A percentile compares a stretch with the other conserved stretches of the same genome.
phyloP scores from a whole-genome alignment of 1,140 invertebrate genomes.

The Drosophila gunungcola region DNA sequence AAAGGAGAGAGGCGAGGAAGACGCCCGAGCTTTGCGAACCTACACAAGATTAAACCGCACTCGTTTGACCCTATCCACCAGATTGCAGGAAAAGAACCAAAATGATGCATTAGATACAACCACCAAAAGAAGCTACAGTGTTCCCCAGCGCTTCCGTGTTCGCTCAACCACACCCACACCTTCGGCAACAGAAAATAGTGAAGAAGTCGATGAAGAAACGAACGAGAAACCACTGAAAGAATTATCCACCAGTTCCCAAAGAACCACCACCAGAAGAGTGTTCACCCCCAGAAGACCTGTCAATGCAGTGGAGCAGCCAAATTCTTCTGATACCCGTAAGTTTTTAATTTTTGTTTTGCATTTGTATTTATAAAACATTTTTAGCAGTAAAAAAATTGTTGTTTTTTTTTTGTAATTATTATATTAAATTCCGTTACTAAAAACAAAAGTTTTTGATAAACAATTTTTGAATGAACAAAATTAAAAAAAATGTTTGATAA shows the following conservation, averaged over 20 bases:
- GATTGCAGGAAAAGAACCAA: slow-evolving; percentile 1
- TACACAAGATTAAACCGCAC: slow-evolving; percentile 53
- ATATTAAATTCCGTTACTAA: no score
- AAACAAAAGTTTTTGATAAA: no score
- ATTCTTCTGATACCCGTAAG: slow-evolving; percentile 2
- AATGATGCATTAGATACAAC: slow-evolving; percentile 9
- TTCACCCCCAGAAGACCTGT: not conserved
- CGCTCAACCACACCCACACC: slow-evolving; percentile 22
- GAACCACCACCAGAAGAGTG: not conserved
- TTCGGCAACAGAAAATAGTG: not conserved
- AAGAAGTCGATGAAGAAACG: not conserved
- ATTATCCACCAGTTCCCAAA: not conserved
- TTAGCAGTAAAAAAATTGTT: no score
- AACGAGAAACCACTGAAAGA: not conserved
- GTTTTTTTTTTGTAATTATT: no score
- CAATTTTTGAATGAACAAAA: no score
- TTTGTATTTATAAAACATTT: not conserved
- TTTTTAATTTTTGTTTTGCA: not conserved
- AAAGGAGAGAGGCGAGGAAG: slow-evolving; percentile 17
- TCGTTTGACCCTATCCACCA: slow-evolving; percentile 32
- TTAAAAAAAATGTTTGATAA: no score
- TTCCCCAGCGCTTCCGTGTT: slow-evolving; percentile 38
- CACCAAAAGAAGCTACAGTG: slow-evolving; percentile 21
- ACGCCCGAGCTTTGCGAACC: slow-evolving; percentile 39
- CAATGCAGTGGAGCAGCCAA: not conserved